These are phyloP conservation scores for Cryptocheilus praepositus DNA, from an alignment of 2,888 invertebrate genomes.

Conservation along the genomic window DNA sequence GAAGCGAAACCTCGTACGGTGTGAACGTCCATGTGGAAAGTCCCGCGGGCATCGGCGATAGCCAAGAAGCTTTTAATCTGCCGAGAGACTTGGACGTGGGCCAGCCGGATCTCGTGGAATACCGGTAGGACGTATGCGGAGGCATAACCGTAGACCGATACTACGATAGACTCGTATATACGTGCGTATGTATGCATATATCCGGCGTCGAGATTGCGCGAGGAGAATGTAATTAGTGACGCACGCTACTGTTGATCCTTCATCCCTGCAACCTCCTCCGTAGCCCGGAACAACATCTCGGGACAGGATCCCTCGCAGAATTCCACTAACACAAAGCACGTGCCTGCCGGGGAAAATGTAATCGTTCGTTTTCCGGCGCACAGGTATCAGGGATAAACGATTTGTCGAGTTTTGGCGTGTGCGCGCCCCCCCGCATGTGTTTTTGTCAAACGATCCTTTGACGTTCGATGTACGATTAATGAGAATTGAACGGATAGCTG, in stretches of 20 bases:
- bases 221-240: conserved; percentile 69
- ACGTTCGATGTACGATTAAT: background rate
- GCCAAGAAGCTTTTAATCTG: conserved; percentile 71
- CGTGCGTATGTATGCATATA: conserved; percentile 9
- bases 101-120: conserved; percentile 56
- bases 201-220: conserved; percentile 61
- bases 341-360: background rate
- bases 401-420: no score
- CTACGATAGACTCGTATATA: conserved; percentile 25
- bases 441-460: background rate
- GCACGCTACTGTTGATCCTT: conserved; percentile 53
- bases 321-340: conserved; percentile 6
- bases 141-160: conserved; percentile 13
- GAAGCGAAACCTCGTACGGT: conserved; percentile 12
- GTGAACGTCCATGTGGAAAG: conserved; percentile 34
- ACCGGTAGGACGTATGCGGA: conserved; percentile 38
- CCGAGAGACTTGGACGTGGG: conserved; percentile 66
- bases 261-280: conserved; percentile 31
- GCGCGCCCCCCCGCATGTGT: no score
- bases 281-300: conserved; percentile 23
- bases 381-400: no score
- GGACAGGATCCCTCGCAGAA: conserved; percentile 15
- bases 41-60: conserved; percentile 34
- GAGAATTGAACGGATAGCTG: conserved; percentile 2
- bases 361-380: background rate